phyloP scores from a whole-genome alignment of 2,888 invertebrate species.

The Mongoloraphidia duomilia region DNA sequence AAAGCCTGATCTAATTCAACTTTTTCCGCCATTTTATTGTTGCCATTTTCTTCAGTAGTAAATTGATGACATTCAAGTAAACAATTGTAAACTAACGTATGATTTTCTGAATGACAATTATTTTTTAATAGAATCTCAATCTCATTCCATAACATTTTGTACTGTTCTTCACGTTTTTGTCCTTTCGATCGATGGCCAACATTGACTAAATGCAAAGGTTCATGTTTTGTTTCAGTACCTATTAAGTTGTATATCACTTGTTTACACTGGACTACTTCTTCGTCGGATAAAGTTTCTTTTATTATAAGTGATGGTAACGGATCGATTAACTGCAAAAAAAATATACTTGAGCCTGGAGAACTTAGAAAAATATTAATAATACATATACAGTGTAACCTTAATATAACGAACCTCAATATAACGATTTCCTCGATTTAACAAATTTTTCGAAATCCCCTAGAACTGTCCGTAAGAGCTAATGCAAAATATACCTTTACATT shows the following conservation, averaged over 20 bases:
- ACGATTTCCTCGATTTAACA: no score
- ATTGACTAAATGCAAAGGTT: conserved; percentile 58
- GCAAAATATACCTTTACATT: no score
- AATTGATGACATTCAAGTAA: conserved; percentile 60
- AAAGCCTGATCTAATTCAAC: conserved; percentile 46
- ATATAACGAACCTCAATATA: no score
- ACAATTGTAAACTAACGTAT: conserved; percentile 63
- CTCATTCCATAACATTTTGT: conserved; percentile 80
- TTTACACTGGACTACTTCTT: conserved; percentile 74
- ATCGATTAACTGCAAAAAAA: conserved; percentile 51
- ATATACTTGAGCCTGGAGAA: neutral
- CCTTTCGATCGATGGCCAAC: conserved; percentile 47
- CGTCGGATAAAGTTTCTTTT: conserved; percentile 70
- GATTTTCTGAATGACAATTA: conserved; percentile 63
- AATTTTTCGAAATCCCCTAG: no score
- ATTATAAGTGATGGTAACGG: conserved; percentile 66
- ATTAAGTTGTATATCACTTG: conserved; percentile 71
- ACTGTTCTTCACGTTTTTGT: conserved; percentile 71
- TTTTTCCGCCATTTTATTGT: conserved; percentile 37
- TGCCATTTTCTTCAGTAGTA: conserved; percentile 34
- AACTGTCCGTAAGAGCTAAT: no score
- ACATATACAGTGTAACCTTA: no score
- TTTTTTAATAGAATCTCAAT: conserved; percentile 69
- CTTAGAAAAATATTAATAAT: no score
- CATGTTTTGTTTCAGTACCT: conserved; percentile 69